Percentiles rank a stretch among this genome's conserved stretches.
Evolutionary conservation across 2,113 vertebrate genomes (phyloP).

Genomic region (Gobius niger): DNA sequence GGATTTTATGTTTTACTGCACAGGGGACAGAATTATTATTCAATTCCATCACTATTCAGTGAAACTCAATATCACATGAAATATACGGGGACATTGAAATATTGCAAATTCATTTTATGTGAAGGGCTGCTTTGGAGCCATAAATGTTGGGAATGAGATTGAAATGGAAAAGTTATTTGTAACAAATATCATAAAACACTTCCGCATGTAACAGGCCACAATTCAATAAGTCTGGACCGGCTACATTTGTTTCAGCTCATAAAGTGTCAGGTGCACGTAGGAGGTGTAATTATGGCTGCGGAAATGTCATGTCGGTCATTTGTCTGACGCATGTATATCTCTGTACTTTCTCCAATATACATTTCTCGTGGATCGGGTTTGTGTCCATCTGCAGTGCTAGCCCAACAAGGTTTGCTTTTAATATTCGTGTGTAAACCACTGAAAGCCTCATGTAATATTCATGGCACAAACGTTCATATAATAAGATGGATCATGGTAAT

Average conservation of each 20-base stretch:
- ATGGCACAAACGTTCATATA: slow-evolving; percentile 53
- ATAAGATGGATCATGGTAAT: slow-evolving; percentile 65
- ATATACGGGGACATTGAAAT: slow-evolving; percentile 65
- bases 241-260: slow-evolving; percentile 45
- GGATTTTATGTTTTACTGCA: slow-evolving; percentile 26
- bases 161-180: slow-evolving; percentile 73
- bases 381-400: neutral
- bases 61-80: slow-evolving; percentile 60
- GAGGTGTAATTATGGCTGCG: slow-evolving; percentile 56
- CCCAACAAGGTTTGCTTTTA: neutral
- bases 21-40: slow-evolving; percentile 40
- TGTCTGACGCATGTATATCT: slow-evolving; percentile 44
- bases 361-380: slow-evolving; percentile 9
- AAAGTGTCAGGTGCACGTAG: slow-evolving; percentile 56
- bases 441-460: slow-evolving; percentile 56
- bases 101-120: slow-evolving; percentile 70
- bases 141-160: slow-evolving; percentile 75
- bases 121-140: slow-evolving; percentile 67
- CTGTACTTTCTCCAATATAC: slow-evolving; percentile 6
- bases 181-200: slow-evolving; percentile 70
- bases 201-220: slow-evolving; percentile 46
- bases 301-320: slow-evolving; percentile 60
- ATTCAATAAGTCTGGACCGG: slow-evolving; percentile 44
- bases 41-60: slow-evolving; percentile 54
- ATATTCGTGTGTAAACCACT: slow-evolving; percentile 11